Conservation (phyloP, 2,888 invertebrate genomes). For the Tenthredo amoena region DNA sequence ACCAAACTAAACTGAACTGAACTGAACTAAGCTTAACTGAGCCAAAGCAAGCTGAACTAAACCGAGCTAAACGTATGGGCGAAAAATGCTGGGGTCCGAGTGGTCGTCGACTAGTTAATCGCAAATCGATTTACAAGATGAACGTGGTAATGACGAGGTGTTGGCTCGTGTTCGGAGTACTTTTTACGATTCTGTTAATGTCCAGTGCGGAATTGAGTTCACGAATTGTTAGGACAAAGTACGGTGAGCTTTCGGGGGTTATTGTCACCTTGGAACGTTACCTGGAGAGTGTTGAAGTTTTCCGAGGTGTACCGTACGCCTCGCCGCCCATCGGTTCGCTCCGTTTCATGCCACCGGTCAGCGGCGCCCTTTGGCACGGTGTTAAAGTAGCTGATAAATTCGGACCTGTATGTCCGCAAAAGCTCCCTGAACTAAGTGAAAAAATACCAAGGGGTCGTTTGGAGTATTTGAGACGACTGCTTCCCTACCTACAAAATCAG, state of each 20-base stretch:
- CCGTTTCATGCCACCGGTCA: conserved; percentile 97
- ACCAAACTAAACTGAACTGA: not conserved
- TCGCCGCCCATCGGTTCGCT: conserved; percentile 93
- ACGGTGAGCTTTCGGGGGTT: conserved; percentile 92
- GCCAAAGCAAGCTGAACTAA: not conserved
- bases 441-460: conserved; percentile 93
- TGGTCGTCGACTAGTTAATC: conserved; percentile 36
- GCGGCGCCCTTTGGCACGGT: conserved; percentile 94
- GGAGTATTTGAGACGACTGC: conserved; percentile 92
- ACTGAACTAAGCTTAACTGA: not conserved
- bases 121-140: conserved; percentile 35
- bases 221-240: conserved; percentile 92
- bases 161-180: conserved; percentile 35
- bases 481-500: conserved; percentile 93
- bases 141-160: conserved; percentile 37
- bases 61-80: not conserved
- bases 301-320: conserved; percentile 96
- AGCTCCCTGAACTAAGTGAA: conserved; percentile 91
- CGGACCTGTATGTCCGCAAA: conserved; percentile 96
- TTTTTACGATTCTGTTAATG: conserved; percentile 61
- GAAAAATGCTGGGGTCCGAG: not conserved
- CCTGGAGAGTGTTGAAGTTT: conserved; percentile 94
- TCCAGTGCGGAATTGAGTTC: conserved; percentile 82
- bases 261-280: conserved; percentile 91
- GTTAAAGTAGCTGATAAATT: conserved; percentile 93